These are phyloP conservation scores for Eucidaris tribuloides DNA, from an alignment of 35 echinoderm and acorn worm genomes.

Conservation along the genomic window DNA sequence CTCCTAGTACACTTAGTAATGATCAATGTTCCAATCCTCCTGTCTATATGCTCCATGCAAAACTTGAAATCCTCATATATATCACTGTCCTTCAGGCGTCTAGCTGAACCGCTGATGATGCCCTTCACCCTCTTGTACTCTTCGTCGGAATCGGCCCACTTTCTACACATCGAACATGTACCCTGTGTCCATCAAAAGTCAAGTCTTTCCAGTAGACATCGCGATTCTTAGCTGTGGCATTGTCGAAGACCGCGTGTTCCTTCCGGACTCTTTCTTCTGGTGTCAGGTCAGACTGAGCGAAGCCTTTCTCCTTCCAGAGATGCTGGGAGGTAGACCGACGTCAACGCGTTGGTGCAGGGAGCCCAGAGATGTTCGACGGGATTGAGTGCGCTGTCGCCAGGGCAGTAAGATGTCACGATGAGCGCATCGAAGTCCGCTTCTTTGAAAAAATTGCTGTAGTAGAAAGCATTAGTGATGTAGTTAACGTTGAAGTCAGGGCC, in stretches of 20 bases:
- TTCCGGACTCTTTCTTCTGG: background rate
- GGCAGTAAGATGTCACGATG: conserved; percentile 31
- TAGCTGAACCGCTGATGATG: background rate
- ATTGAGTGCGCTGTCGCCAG: conserved; percentile 29
- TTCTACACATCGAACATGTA: background rate
- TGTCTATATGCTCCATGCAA: background rate
- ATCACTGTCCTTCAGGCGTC: background rate
- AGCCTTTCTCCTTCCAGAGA: conserved; percentile 6
- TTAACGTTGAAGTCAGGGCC: conserved; percentile 61
- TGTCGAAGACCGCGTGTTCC: conserved; percentile 29
- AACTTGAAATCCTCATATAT: background rate
- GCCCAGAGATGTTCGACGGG: conserved; percentile 30
- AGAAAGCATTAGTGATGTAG: conserved; percentile 34
- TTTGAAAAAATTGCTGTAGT: conserved; percentile 25
- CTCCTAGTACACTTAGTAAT: background rate
- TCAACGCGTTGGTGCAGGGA: background rate
- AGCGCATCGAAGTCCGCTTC: conserved; percentile 4
- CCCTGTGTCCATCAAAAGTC: background rate
- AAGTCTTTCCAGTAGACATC: conserved; percentile 25
- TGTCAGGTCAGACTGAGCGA: background rate
- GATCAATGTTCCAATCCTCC: background rate
- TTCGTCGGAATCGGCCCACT: background rate
- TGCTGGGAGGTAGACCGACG: conserved; percentile 11
- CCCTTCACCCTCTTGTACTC: background rate
- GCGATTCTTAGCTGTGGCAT: background rate